Evolutionary conservation across 2,797 vertebrate genomes (phyloP).

Genomic region (Ptychobarbus kaznakovi): DNA sequence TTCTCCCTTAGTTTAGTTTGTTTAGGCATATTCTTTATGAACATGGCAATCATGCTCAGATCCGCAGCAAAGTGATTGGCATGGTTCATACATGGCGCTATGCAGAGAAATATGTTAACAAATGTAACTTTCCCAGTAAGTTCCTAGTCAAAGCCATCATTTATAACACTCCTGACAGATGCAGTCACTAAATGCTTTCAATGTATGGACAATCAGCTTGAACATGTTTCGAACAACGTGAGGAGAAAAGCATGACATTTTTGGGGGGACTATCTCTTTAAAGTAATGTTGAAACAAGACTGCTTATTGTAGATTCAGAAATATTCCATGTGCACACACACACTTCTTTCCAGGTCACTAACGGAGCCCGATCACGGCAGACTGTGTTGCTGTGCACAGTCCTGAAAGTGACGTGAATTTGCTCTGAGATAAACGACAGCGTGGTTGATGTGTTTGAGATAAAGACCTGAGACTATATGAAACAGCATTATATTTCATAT

Average conservation of each 20-base stretch:
- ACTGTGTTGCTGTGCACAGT: slow-evolving; percentile 54
- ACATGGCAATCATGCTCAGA: neutral
- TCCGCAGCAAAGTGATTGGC: neutral
- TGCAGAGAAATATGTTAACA: too few species aligned
- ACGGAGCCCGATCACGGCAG: slow-evolving; percentile 56
- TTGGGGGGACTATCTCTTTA: neutral
- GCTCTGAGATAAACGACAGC: slow-evolving; percentile 53
- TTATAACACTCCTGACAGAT: too few species aligned
- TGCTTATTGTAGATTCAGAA: slow-evolving; percentile 53
- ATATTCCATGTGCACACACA: slow-evolving; percentile 32
- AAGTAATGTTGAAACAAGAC: slow-evolving; percentile 36
- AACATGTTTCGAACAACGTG: too few species aligned
- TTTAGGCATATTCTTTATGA: neutral
- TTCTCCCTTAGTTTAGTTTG: neutral
- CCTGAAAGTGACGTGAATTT: slow-evolving; percentile 69
- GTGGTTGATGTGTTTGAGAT: slow-evolving; percentile 47
- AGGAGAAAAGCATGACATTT: neutral
- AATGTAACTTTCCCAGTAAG: too few species aligned
- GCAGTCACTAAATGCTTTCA: neutral
- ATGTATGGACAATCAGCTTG: neutral
- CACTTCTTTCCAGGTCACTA: slow-evolving; percentile 40
- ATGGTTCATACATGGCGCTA: too few species aligned
- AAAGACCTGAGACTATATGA: slow-evolving; percentile 24
- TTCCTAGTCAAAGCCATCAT: too few species aligned
- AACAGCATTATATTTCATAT: slow-evolving; percentile 23